Base-by-base conservation (phyloP, 2,113 vertebrate genomes). In the Sciurus niger region DNA sequence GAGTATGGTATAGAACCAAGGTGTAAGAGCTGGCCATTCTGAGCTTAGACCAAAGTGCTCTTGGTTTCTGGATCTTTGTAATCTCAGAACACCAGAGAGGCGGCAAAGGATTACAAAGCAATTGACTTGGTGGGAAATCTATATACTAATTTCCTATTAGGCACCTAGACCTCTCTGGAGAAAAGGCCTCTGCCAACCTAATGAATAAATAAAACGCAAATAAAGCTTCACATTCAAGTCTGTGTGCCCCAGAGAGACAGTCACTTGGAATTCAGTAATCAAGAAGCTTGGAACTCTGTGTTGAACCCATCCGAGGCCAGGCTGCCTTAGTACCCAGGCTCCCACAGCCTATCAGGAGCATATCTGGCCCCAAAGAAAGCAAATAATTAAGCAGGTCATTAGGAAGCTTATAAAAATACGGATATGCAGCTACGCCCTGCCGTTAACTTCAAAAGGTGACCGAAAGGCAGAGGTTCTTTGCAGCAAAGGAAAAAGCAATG, bases 381-480 rank as follows among this genome's bases (percentile, higher is more conserved):
- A 96, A 98, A 98, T 96, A 96, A 97, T 96, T 98, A 97, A 97
- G 79, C 55, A 84, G 83, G 90, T 95, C 94, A 96, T 97, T 98
- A 94, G 30, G 76, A 97, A 96, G 89, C 92, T 97, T 97, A 89
- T 94, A 96, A 97, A 98, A 98, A 96, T 73, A 96, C 4, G 32
- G 94, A 97, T 93, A 86, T 97, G 93, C 90, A 98, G 96, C 74
- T 93, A 98, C 78, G 90, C 98, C 98, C 98, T 98, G 95, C 86
- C 48, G 51, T 97, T 97, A 97, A 98, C 93, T 97, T 98, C 97
- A 98, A 98, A 98, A 97, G 98, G 97, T 97, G 98, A 95, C 89
- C 97, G 92, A 94, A 85, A 97, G 98, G 90, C 0, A 24, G 79
- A 91, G 87, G 55, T 34, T 90, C 79, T 96, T 94, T 90, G 86